These are phyloP conservation scores for Rhagonycha fulva DNA, from an alignment of 2,888 invertebrate genomes.

Conservation along the genomic window DNA sequence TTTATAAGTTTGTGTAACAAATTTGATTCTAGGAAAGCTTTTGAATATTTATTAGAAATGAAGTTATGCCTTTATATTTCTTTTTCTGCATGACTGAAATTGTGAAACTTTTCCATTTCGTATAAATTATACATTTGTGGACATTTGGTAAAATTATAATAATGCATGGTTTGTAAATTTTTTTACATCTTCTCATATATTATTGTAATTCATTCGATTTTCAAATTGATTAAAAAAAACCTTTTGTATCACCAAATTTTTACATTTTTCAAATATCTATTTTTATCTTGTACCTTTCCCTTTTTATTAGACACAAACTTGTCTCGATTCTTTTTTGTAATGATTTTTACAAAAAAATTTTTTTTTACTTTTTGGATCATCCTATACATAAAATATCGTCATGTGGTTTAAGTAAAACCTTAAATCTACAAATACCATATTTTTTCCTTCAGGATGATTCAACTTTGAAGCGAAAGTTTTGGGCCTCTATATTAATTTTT, in stretches of 20 bases:
- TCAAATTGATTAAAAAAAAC: not conserved
- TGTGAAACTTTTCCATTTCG: slow-evolving; percentile 37
- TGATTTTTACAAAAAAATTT: too few relatives aligned
- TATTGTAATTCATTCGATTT: not conserved
- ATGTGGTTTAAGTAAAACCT: too few relatives aligned
- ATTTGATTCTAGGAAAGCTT: slow-evolving; percentile 33
- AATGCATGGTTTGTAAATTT: not conserved
- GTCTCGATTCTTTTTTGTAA: too few relatives aligned
- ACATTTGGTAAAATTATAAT: slow-evolving; percentile 10
- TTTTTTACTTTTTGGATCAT: too few relatives aligned
- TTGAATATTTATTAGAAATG: slow-evolving; percentile 38
- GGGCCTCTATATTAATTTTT: too few relatives aligned
- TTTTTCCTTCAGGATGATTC: too few relatives aligned
- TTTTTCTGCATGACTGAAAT: slow-evolving; percentile 37
- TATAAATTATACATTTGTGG: slow-evolving; percentile 38
- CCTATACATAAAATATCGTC: too few relatives aligned
- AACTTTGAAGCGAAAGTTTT: too few relatives aligned
- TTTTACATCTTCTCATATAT: not conserved
- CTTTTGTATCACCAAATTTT: not conserved
- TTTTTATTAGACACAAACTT: too few relatives aligned
- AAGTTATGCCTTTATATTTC: slow-evolving; percentile 36
- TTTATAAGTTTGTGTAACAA: slow-evolving; percentile 23
- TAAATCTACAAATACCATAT: too few relatives aligned
- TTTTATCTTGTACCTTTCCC: too few relatives aligned
- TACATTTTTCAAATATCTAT: too few relatives aligned